Evolutionary conservation across 1,140 invertebrate species (phyloP), one percentile per base, ranked within the genome.

Genomic region (Lepidurus packardi): DNA sequence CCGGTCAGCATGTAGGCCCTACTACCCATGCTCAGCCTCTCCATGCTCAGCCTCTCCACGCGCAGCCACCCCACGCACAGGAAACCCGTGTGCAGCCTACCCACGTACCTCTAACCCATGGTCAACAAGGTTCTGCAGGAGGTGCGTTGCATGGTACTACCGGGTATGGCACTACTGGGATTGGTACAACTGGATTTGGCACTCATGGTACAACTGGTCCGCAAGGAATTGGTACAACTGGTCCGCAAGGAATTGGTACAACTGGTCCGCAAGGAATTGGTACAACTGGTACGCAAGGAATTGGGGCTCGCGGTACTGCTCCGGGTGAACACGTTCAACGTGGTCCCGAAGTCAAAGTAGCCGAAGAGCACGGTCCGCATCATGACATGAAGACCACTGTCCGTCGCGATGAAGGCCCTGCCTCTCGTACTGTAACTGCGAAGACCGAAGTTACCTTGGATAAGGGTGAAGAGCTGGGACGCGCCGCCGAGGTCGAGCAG

Each of bases 381-480:
- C 75, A 44, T 43, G 75, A 77, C n/a, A 77, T 45, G 75, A 44
- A 77, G 41, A 43, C 75, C 1, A 47, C 43, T 13, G 75, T 77
- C 9, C 42, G 21, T 34, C 43, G 47, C 7, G 43, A 77, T 13
- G 75, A 45, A 65, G 53, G 53, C 8, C 53, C 53, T 9, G 13
- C n/a, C 13, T 7, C 53, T 5, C 53, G 53, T 16, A 65, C 53
- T 7, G 53, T 65, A 21, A 65, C 53, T 7, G 53, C 53, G 16
- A 65, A 65, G 13, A 65, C 53, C 9, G 53, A 65, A 16, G 53
- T 65, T n/a, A 65, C 53, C 9, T 11, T 65, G 4, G 53, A 65
- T 21, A 65, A 65, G 53, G 53, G 53, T 21, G 16, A 65, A 45
- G 75, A 77, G 10, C 16, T 43, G 25, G 75, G 44, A 11, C 25